Conservation (phyloP, 2,113 vertebrate genomes). For the Elaphurus davidianus region DNA sequence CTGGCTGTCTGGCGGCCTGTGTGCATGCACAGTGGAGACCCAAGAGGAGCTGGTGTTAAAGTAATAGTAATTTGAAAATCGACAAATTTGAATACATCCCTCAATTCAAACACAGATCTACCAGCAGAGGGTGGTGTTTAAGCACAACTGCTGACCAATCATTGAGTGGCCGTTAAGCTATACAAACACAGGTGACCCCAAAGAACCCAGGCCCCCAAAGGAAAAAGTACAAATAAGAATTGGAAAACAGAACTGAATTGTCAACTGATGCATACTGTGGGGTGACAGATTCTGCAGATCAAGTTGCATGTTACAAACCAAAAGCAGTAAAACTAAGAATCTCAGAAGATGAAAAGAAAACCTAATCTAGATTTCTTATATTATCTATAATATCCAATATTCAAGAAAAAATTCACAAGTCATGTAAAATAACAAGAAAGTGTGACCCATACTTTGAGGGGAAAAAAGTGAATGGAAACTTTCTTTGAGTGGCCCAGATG, state of each 20-base stretch:
- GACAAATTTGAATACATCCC: background rate
- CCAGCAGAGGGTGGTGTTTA: background rate
- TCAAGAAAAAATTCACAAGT: conserved; percentile 7
- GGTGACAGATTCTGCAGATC: background rate
- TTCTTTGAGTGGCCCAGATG: background rate
- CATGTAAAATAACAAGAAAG: background rate
- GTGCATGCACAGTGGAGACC: background rate
- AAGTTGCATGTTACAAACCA: background rate
- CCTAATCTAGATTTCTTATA: background rate
- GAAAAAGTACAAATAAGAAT: background rate
- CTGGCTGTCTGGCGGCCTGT: background rate
- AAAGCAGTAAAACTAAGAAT: background rate
- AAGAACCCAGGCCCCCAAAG: background rate
- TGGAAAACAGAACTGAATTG: background rate
- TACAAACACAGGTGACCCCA: background rate
- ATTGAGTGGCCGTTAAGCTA: background rate
- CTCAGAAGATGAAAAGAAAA: conserved; percentile 1
- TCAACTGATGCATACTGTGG: background rate
- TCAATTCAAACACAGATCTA: background rate
- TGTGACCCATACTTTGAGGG: background rate
- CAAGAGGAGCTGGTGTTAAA: background rate
- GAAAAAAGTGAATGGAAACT: background rate
- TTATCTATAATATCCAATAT: conserved; percentile 8
- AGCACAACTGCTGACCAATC: background rate
- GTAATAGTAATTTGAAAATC: background rate